A percentile compares a stretch with the other conserved stretches of the same genome.
Conservation (phyloP, 1,140 invertebrate genomes). For the Orchesella cincta region DNA sequence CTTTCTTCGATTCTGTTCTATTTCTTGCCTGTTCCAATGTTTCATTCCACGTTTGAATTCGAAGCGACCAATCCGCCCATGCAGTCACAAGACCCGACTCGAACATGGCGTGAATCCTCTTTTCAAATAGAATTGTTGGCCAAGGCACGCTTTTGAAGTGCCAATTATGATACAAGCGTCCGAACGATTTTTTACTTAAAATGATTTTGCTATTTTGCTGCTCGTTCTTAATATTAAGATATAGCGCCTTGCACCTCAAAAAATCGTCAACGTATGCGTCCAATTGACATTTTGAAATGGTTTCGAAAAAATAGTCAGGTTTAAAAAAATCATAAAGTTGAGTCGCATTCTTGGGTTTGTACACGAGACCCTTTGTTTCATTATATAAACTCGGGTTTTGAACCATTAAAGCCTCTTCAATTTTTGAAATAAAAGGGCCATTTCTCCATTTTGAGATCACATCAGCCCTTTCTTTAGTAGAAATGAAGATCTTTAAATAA, state of each 20-base stretch:
- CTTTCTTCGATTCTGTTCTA: too few species aligned
- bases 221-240: neutral
- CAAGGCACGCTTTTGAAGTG: neutral
- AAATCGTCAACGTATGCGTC: neutral
- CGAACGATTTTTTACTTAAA: neutral
- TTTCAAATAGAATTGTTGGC: neutral
- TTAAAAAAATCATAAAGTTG: neutral
- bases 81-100: neutral
- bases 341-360: neutral
- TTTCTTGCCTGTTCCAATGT: neutral
- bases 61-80: neutral
- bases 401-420: too few species aligned
- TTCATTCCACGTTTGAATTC: neutral
- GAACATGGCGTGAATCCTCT: neutral
- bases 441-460: too few species aligned
- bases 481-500: too few species aligned
- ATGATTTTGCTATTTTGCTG: neutral
- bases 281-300: neutral
- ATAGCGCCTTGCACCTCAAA: neutral
- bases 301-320: neutral
- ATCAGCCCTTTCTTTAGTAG: too few species aligned
- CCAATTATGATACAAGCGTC: neutral
- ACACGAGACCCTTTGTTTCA: neutral
- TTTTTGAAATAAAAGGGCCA: too few species aligned
- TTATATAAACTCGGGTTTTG: too few species aligned